A percentile compares a stretch with the other conserved stretches of the same genome.
Conservation (phyloP, 2,888 invertebrate genomes). For the Biston betularia region DNA sequence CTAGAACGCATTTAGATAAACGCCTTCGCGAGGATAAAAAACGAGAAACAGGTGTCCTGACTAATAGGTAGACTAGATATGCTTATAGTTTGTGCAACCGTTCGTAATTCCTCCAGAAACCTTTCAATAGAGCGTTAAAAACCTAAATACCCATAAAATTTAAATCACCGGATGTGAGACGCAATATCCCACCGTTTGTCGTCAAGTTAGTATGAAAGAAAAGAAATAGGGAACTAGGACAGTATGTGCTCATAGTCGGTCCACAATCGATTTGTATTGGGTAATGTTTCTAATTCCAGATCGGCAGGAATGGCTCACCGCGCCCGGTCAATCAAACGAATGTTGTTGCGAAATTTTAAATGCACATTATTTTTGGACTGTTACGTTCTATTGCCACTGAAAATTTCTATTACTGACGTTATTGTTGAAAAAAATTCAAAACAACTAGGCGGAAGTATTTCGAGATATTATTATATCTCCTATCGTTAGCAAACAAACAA, state of each 20-base stretch:
- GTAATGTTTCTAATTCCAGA: conserved; percentile 56
- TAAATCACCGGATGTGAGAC: conserved; percentile 39
- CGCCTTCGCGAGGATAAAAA: conserved; percentile 2
- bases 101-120: conserved; percentile 11
- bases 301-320: conserved; percentile 43
- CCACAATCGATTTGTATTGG: conserved; percentile 50
- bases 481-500: not conserved
- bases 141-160: conserved; percentile 32
- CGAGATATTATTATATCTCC: not conserved
- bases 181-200: conserved; percentile 51
- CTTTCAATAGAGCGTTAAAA: conserved; percentile 34
- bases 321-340: conserved; percentile 50
- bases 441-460: not conserved
- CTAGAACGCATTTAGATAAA: conserved; percentile 19
- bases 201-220: conserved; percentile 41
- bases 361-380: conserved; percentile 38
- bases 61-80: not conserved
- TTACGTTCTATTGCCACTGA: conserved; percentile 17
- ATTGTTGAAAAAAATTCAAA: not conserved
- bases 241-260: conserved; percentile 9
- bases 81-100: conserved; percentile 12
- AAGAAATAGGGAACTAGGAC: conserved; percentile 38
- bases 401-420: not conserved
- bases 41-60: conserved; percentile 3
- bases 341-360: conserved; percentile 58